These are phyloP conservation scores for Cyanistes caeruleus DNA, from an alignment of 2,113 vertebrate species.

Conservation along the genomic window DNA sequence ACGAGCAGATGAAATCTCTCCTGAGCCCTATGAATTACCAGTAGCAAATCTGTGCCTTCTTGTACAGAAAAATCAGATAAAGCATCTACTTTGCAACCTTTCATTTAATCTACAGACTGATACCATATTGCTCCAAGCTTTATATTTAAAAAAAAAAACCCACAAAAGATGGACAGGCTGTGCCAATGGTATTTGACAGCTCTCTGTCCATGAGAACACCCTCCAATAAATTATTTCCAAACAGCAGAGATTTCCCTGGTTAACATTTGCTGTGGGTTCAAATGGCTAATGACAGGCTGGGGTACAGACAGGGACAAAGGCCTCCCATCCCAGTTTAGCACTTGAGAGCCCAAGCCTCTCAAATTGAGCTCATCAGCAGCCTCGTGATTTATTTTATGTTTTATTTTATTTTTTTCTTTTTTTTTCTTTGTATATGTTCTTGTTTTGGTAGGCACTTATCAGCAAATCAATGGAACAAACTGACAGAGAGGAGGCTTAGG, in stretches of 20 bases:
- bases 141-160: not conserved
- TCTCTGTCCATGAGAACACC: not conserved
- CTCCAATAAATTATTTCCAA: not conserved
- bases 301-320: not conserved
- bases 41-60: not conserved
- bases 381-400: too few species aligned
- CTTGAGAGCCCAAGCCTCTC: accelerated
- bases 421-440: not conserved
- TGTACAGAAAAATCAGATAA: not conserved
- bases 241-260: not conserved
- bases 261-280: not conserved
- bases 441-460: not conserved
- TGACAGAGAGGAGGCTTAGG: not conserved
- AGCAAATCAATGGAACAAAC: not conserved
- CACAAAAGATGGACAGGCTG: not conserved
- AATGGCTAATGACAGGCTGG: not conserved
- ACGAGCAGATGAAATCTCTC: not conserved
- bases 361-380: not conserved
- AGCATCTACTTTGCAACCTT: not conserved
- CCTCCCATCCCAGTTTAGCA: not conserved
- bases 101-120: not conserved
- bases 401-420: too few species aligned
- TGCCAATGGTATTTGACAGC: not conserved
- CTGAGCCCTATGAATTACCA: not conserved
- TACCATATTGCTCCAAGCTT: not conserved